Conservation (phyloP, 2,797 vertebrate genomes). For the Myioborus miniatus region DNA sequence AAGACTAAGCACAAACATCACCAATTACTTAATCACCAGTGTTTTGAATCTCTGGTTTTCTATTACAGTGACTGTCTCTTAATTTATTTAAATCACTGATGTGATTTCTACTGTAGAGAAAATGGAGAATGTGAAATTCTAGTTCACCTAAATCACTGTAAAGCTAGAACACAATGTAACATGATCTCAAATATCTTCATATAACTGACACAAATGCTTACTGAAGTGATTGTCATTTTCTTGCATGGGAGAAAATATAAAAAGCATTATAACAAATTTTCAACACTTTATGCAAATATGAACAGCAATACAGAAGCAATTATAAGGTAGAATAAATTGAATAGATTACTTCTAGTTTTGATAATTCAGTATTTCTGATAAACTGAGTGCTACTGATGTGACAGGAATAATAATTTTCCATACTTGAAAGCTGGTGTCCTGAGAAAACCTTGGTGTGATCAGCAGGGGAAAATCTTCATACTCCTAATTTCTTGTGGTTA, state of each 20-base stretch:
- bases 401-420: constrained; percentile 1
- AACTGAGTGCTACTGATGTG: background rate
- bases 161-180: background rate
- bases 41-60: background rate
- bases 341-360: background rate
- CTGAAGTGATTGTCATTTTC: background rate
- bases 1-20: background rate
- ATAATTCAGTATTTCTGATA: background rate
- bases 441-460: background rate
- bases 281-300: background rate
- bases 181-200: background rate
- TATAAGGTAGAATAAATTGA: constrained; percentile 2
- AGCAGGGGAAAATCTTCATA: background rate
- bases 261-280: background rate
- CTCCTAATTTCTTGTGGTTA: background rate
- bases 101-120: background rate
- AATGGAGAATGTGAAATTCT: background rate
- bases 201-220: background rate
- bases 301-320: background rate
- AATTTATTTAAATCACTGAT: background rate
- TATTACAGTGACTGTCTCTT: background rate
- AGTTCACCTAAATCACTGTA: background rate
- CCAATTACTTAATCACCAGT: background rate
- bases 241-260: background rate
- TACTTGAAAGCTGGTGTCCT: background rate